Base-by-base conservation (phyloP, 2,113 vertebrate genomes). In the Gorilla gorilla region DNA sequence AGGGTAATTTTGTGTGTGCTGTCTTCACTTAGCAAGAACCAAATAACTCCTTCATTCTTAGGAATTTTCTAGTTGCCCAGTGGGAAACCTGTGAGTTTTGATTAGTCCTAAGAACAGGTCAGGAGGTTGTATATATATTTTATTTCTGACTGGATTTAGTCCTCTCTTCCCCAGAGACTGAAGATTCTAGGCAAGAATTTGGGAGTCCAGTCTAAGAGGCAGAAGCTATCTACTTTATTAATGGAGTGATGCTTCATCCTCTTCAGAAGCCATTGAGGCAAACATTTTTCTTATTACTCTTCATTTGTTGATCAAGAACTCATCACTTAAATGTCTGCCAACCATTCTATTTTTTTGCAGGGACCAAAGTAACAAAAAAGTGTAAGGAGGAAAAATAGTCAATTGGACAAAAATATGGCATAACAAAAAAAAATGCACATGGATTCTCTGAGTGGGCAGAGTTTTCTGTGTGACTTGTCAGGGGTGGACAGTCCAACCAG, bases 61-160 rank as follows among this genome's bases (percentile, higher is more conserved):
- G 32, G 78, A 95, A 92, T 93, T 95, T 89, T 90, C 72, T 78
- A 93, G 18, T 89, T 82, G n/a, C 64, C 75, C 86, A 73, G 0
- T 92, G 85, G 89, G 72, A 89, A 93, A 95, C 94, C 25, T n/a
- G 4, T 82, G 84, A 89, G 79, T 40, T 94, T 91, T 96, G n/a
- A 79, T 96, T 83, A 73, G 13, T 50, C 87, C 78, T 95, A 91
- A 76, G 50, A 72, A 80, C 8, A 72, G 5, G 48, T 82, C 80
- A 85, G 50, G 50, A 94, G 43, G 70, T 75, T 91, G 35, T 45
- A 84, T 86, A 35, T 76, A 48, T 75, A 89, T 89, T n/a, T 57
- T 85, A 68, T 94, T 95, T 93, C 90, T 90, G 45, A 88, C n/a
- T 96, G 52, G 14, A 61, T 50, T 86, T 38, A 95, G 43, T 70